Base-by-base conservation (phyloP, 2,113 vertebrate species). In the Hylia prasina region DNA sequence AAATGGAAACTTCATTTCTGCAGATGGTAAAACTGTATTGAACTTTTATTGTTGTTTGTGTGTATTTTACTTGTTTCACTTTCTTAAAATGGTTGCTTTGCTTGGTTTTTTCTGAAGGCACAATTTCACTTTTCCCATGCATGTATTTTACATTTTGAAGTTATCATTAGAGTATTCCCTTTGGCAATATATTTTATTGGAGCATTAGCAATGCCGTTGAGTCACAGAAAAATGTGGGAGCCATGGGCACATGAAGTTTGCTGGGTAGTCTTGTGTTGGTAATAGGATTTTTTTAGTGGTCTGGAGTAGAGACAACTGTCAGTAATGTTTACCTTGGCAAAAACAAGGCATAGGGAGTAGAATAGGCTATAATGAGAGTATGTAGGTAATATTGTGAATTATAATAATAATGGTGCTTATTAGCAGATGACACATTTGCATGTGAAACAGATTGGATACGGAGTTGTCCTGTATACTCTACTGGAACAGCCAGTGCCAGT, bases 121-220 rank as follows among this genome's bases (percentile, higher is more conserved):
- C 92, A 92, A 96, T 90, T 96, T 82, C 28, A 86, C 86, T 72
- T 97, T 91, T 95, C 48, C 75, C 54, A 94, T 94, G 51, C 45
- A 17, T 69, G 31, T 86, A n/a, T 92, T 97, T 94, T 95, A 78
- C 57, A 77, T 37, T 90, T 87, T 82, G 72, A 95, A 95, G 81
- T 96, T 89, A 93, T 90, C 6, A 11, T 95, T 90, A 92, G 64
- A 63, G 12, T 76, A 22, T 37, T 10, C 76, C 37, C 91, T 94
- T 94, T 91, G 90, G 58, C 70, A 94, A 51, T 63, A 9, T 35
- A 27, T 69, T 72, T 78, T 79, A 21, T 71, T 94, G 33, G 15
- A 39, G n/a, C 11, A n/a, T 75, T 76, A 76, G 24, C 4, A 77
- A 15, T 39, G 33, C 22, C 42, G 22, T 7, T 70, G 72, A 85